Base-by-base conservation (phyloP, 2,797 vertebrate genomes). In the Toxotes lorentzi region DNA sequence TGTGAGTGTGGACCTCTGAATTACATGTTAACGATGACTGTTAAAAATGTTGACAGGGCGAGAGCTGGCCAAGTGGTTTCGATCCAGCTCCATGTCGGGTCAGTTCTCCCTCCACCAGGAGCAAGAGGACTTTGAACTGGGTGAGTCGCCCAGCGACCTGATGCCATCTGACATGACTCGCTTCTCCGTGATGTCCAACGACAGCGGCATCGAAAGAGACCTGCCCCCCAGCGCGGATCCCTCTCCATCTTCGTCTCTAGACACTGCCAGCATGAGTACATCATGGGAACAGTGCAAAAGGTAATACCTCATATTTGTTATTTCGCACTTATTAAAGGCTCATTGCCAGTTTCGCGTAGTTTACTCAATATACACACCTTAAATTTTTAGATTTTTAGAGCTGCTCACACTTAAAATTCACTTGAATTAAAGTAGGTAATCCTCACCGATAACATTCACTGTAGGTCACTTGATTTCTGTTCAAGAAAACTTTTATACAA, bases 121-220 rank as follows among this genome's bases (percentile, higher is more conserved):
- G 48, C 92, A 91, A 45, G 97, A 97, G 1, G 94, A 93, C 78
- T 88, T 95, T 0, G 96, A 96, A 7, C 76, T 97, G 70, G 94
- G 93, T 13, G 96, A 97, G 38, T 76, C 95, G 0, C 77, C 92
- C 0, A 38, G 67, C 0, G 95, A 94, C 32, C 80, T 91, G 1
- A 89, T 87, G 8, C 85, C 86, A 8, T 43, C 66, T 0, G 91
- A 95, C 79, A 93, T 93, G 88, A 92, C 92, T 1, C 96, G 97
- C 62, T 95, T 94, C 78, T 99, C 98, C 0, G 43, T 98, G 81
- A 92, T 98, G 85, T 99, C 97, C 82, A 97, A 94, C 0, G 98
- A 99, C 94, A 99, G 98, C 0, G 97, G 98, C 47, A 99, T 99
- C 0, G 97, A 98, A 69, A 92, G 96, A 34, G 98, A 99, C 91